Evolutionary conservation across 1,140 invertebrate species (phyloP), one percentile per base, ranked within the genome.

Genomic region (Adoxophyes honmai): DNA sequence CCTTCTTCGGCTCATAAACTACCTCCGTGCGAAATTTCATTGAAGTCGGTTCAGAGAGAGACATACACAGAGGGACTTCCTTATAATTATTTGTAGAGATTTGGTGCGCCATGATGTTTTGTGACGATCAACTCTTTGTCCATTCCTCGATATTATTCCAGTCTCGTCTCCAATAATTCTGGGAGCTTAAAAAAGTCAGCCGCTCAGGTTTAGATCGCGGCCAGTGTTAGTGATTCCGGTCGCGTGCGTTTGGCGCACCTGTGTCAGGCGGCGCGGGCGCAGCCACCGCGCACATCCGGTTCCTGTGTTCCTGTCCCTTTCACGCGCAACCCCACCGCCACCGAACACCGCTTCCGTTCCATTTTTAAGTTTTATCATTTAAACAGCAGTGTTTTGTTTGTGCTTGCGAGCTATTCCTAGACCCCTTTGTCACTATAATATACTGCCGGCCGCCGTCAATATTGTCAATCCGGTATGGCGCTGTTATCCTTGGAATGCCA

Each of bases 281-380:
- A 69, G 57, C 64, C 73, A 60, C 69, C 61, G 60, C 64, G 68
- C 60, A 68, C 74, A 77, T 86, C 81, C 82, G 79, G 63, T 86
- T 86, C 81, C 82, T 68, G 78, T 78, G 68, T 74, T 68, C 68
- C 73, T 73, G 60, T 75, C 75, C 70, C 68, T 8, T 11, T n/a
- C 42, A 21, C 21, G 42, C 21, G 42, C 61, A 66, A 71, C 81
- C 74, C 73, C 78, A 70, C 68, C 59, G 60, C 61, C 67, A 68
- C 68, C 60, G 63, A 52, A 59, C 38, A 36, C 53, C 65, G 64
- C 74, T 77, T 77, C 76, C 76, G 69, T 60, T 66, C 66, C 33
- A 38, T 55, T 48, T 48, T 28, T 21, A 8, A 36, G 34, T 33
- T 15, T 34, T 53, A 53, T 14, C 2, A 3, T 28, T 28, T 28